A percentile compares a stretch with the other conserved stretches of the same genome.
Evolutionary conservation across 2,113 vertebrate species (phyloP).

Genomic region (Muscicapa adusta): DNA sequence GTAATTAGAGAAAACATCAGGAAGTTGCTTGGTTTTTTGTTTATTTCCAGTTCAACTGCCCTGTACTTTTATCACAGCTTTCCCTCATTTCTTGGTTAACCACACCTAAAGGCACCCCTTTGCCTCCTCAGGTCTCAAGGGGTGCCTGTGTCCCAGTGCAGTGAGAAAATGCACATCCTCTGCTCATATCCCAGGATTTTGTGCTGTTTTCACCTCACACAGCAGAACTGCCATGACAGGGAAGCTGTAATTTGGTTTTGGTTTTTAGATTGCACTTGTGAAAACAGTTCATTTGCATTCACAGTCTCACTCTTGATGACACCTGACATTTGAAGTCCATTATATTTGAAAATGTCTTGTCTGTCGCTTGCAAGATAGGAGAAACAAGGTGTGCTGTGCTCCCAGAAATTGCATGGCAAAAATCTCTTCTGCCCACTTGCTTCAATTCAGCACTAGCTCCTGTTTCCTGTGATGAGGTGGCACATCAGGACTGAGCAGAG

Average conservation of each 20-base stretch:
- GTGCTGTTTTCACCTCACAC: background rate
- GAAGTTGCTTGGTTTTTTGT: background rate
- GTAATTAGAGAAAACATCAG: background rate
- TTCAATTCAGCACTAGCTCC: background rate
- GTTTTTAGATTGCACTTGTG: background rate
- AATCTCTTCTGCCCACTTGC: background rate
- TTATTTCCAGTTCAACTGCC: background rate
- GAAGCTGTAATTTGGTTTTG: background rate
- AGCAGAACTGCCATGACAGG: background rate
- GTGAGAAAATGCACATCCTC: background rate
- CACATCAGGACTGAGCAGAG: background rate
- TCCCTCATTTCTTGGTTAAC: background rate
- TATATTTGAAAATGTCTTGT: background rate
- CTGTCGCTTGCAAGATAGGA: background rate
- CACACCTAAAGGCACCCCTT: background rate
- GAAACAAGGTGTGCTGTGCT: background rate
- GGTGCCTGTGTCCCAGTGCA: background rate
- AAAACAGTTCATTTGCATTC: slow-evolving; percentile 1
- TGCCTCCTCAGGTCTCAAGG: background rate
- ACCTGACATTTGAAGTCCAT: background rate
- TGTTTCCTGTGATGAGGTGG: background rate
- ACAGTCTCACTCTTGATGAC: background rate
- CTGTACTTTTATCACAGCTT: background rate
- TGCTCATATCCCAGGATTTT: background rate
- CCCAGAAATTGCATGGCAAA: background rate